A percentile compares a stretch with the other conserved stretches of the same genome.
Evolutionary conservation across 1,140 invertebrate species (phyloP).

Genomic region (Acromyrmex echinatior): DNA sequence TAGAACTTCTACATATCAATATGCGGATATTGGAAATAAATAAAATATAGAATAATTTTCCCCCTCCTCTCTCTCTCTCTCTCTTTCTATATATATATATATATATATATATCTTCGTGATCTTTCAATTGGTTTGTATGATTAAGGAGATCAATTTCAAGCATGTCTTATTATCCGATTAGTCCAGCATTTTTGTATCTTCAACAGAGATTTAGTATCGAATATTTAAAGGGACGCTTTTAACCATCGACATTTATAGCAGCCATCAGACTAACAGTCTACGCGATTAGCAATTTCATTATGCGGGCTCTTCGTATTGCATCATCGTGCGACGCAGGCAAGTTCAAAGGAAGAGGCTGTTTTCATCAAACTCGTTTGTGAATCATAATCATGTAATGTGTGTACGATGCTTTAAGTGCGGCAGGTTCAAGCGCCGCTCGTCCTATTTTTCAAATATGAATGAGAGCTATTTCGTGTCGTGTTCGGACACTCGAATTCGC

Average conservation of each 20-base stretch:
- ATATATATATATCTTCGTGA: neutral
- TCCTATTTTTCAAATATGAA: slow-evolving; percentile 63
- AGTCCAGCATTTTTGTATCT: neutral
- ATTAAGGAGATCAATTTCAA: slow-evolving; percentile 11
- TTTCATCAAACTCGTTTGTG: slow-evolving; percentile 30
- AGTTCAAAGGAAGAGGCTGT: neutral
- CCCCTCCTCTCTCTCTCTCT: too few species aligned
- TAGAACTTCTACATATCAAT: neutral
- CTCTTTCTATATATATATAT: too few species aligned
- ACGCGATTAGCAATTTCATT: slow-evolving; percentile 51
- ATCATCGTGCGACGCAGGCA: neutral
- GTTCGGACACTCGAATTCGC: slow-evolving; percentile 69
- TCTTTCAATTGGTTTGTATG: neutral
- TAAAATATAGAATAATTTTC: neutral
- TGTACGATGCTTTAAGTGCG: slow-evolving; percentile 33
- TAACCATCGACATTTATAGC: slow-evolving; percentile 33
- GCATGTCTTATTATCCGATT: neutral
- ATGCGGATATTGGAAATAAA: neutral
- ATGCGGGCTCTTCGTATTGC: slow-evolving; percentile 18
- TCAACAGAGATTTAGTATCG: slow-evolving; percentile 16
- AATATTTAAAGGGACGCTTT: slow-evolving; percentile 29
- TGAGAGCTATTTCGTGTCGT: slow-evolving; percentile 79
- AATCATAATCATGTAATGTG: slow-evolving; percentile 40
- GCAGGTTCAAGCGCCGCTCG: slow-evolving; percentile 41
- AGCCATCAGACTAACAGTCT: neutral